These are phyloP conservation scores for Mormyrops attenuatus DNA, from an alignment of 2,797 vertebrate species.

Conservation along the genomic window DNA sequence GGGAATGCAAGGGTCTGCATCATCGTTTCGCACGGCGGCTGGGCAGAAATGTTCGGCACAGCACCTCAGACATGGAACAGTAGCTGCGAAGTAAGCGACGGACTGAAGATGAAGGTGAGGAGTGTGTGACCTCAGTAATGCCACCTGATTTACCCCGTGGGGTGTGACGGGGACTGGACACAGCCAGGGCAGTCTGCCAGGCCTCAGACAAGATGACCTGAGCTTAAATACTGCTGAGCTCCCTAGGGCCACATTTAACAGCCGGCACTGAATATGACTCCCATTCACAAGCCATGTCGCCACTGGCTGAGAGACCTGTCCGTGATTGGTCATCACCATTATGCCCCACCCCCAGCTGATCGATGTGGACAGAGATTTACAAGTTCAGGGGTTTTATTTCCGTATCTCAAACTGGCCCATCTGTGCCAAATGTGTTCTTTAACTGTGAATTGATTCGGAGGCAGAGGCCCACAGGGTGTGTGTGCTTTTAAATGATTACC, in stretches of 20 bases:
- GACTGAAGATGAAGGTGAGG: not conserved
- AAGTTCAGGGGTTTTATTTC: constrained; percentile 29
- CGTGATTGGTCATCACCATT: constrained; percentile 25
- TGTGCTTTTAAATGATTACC: constrained; percentile 38
- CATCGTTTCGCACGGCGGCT: not conserved
- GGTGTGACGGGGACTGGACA: not conserved
- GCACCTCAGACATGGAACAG: not conserved
- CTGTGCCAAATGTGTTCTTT: constrained; percentile 34
- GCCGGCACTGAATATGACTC: not conserved
- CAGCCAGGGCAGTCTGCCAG: not conserved
- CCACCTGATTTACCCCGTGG: not conserved
- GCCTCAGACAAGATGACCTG: not conserved
- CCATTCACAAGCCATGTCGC: not conserved
- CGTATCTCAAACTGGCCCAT: constrained; percentile 36
- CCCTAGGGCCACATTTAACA: not conserved
- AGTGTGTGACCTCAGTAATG: constrained; percentile 3
- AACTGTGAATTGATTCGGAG: constrained; percentile 35
- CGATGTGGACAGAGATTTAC: constrained; percentile 28
- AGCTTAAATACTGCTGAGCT: not conserved
- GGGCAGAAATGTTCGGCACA: not conserved
- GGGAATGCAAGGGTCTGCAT: not conserved
- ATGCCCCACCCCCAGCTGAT: constrained; percentile 23
- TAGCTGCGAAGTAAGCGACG: not conserved
- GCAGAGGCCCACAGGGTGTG: constrained; percentile 14
- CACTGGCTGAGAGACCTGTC: not conserved